Percentiles rank a stretch among this genome's conserved stretches.
phyloP scores from a whole-genome alignment of 2,113 vertebrate species.

The Paradoxurus hermaphroditus region DNA sequence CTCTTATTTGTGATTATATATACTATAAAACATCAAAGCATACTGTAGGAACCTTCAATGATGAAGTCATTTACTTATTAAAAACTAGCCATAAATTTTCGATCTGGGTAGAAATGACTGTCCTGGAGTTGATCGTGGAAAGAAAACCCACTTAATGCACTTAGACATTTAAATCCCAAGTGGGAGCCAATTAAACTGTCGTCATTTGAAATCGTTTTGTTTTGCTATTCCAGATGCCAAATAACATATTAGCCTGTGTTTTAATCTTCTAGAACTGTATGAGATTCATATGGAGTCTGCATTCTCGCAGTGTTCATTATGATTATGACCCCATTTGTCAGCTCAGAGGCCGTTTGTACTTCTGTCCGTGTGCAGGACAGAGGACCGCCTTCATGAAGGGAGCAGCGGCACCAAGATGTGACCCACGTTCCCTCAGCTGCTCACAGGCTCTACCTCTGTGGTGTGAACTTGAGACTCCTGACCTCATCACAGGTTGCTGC shows the following conservation, averaged over 20 bases:
- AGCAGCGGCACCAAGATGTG: background rate
- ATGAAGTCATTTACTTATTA: background rate
- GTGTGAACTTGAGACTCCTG: background rate
- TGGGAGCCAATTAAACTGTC: background rate
- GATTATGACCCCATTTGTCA: background rate
- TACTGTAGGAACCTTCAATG: background rate
- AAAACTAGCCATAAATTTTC: slow-evolving; percentile 25
- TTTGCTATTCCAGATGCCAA: background rate
- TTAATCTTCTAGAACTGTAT: background rate
- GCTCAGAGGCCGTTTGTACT: background rate
- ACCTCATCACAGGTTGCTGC: background rate
- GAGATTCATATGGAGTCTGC: background rate
- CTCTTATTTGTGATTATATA: slow-evolving; percentile 19
- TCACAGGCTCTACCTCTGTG: background rate
- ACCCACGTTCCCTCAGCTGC: background rate
- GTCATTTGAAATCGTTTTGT: slow-evolving; percentile 1
- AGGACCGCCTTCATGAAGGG: background rate
- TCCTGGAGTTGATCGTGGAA: background rate
- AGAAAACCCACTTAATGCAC: background rate
- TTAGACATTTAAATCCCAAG: slow-evolving; percentile 17
- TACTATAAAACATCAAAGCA: background rate
- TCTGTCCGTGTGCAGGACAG: background rate
- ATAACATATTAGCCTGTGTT: background rate
- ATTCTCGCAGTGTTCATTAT: background rate
- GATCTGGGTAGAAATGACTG: background rate